A percentile compares a stretch with the other conserved stretches of the same genome.
Conservation (phyloP, 2,113 vertebrate species). For the Ptychochromis oligacanthus region DNA sequence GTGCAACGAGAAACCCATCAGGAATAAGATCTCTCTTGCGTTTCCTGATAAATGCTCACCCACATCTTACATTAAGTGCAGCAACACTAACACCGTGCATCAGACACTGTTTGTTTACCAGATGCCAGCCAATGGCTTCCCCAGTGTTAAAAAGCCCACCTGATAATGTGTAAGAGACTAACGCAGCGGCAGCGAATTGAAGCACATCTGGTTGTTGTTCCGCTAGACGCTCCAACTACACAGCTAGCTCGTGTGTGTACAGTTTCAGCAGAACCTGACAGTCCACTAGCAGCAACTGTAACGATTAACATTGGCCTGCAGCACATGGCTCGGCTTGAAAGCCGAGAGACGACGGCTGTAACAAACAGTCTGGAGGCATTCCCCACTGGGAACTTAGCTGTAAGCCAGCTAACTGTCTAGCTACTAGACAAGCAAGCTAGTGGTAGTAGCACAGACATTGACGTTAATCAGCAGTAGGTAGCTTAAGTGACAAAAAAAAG, state of each 20-base stretch:
- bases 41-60: conserved; percentile 13
- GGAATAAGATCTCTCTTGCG: not conserved
- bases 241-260: not conserved
- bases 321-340: not conserved
- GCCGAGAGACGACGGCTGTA: not conserved
- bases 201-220: conserved; percentile 27
- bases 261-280: not conserved
- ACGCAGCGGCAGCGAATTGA: not conserved
- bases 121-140: not conserved
- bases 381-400: not conserved
- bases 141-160: not conserved
- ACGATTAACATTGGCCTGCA: not conserved
- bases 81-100: not conserved
- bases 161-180: not conserved
- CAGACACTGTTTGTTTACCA: not conserved
- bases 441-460: not conserved
- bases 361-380: conserved; percentile 12
- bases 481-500: not conserved
- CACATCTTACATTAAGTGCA: conserved; percentile 1
- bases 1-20: conserved; percentile 30
- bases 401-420: conserved; percentile 11
- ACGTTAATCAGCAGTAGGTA: conserved; percentile 5
- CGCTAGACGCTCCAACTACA: not conserved
- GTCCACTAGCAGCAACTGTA: not conserved
- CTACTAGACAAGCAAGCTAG: conserved; percentile 11